Evolutionary conservation across 2,888 invertebrate genomes (phyloP), one percentile per base, ranked within the genome.

Genomic region (Amphimallon solstitiale): DNA sequence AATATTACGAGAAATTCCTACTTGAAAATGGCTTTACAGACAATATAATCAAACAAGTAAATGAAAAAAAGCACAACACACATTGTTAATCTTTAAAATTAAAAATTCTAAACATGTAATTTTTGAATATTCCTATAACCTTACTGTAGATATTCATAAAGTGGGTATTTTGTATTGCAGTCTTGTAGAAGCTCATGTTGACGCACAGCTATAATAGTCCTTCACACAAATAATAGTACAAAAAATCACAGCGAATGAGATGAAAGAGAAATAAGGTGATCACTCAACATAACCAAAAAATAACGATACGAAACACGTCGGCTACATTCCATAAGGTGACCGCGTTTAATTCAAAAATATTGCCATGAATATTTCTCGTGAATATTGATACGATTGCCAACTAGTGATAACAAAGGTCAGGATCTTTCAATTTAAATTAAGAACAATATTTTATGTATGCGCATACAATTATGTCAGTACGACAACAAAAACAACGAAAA

Each of bases 171-270:
- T 80, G 74, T 46, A 80, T 74, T 38, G 80, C 80, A 21, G 77
- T 77, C 70, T 79, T 81, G 67, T 80, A 79, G 21, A 81, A 71
- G 72, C 79, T 81, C 80, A 80, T 80, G 68, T 69, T 74, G 35
- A n/a, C 2, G 37, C 7, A 15, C 5, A 9, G n/a, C n/a, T 37
- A 38, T 14, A 6, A 2, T n/a, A n/a, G n/a, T 4, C 14, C 15
- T 37, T 23, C 34, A 17, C 12, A 14, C 2, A 3, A 23, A 51
- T 35, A 29, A 52, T 40, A 10, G 19, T 37, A 48, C 15, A 48
- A 38, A 48, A 9, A 5, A 34, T 6, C 35, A 14, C 48, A 38
- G 21, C 7, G 2, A n/a, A 29, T 15, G 10, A 14, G 35, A n/a
- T 10, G n/a, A 21, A 56, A 38, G 4, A 10, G n/a, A n/a, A 56